Conservation (phyloP, 2,888 invertebrate genomes). For the Salticus scenicus region DNA sequence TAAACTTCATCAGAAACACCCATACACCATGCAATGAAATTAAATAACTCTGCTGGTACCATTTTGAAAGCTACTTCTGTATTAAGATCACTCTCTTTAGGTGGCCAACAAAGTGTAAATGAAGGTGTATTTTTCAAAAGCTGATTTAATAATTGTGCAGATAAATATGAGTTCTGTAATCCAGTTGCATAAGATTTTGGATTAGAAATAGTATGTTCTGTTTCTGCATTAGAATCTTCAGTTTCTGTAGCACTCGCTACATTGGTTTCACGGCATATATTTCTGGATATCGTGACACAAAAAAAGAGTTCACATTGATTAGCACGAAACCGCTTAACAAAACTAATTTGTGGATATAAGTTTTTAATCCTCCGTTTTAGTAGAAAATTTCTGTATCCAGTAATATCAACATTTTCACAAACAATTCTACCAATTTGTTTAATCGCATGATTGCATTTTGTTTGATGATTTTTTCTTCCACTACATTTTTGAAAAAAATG, state of each 20-base stretch:
- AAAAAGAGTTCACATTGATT: slow-evolving; percentile 2
- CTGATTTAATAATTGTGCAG: neutral
- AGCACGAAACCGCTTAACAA: neutral
- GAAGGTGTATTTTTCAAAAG: neutral
- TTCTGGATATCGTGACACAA: neutral
- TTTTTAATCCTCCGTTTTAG: neutral
- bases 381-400: too few species aligned
- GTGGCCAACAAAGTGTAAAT: too few species aligned
- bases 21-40: neutral
- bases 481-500: neutral
- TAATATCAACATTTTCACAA: slow-evolving; percentile 6
- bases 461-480: slow-evolving; percentile 2
- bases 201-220: neutral
- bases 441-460: neutral
- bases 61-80: neutral
- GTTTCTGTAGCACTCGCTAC: neutral
- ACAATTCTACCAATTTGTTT: too few species aligned
- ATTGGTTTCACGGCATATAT: neutral
- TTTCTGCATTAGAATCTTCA: neutral
- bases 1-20: slow-evolving; percentile 11
- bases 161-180: neutral
- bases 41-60: neutral
- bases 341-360: neutral
- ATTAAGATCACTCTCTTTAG: neutral
- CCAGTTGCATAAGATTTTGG: neutral